These are phyloP conservation scores for Pseudomyrmex gracilis DNA, from an alignment of 1,140 invertebrate genomes.

Conservation along the genomic window DNA sequence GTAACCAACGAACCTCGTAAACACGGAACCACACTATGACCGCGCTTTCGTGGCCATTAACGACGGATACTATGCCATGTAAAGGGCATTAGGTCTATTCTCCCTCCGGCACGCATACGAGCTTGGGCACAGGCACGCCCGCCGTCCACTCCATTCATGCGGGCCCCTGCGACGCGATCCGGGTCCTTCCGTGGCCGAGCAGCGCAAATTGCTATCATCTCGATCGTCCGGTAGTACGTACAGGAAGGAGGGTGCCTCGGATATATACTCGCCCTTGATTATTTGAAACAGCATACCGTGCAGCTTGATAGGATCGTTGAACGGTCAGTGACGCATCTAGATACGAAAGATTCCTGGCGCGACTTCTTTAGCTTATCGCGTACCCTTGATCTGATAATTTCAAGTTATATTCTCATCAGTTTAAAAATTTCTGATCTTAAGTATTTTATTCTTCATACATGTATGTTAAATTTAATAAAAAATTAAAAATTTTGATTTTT, in stretches of 20 bases:
- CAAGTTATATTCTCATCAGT: not conserved
- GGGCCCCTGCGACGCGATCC: slow-evolving; percentile 49
- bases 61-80: slow-evolving; percentile 12
- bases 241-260: slow-evolving; percentile 77
- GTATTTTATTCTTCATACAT: no score
- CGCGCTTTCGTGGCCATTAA: slow-evolving; percentile 41
- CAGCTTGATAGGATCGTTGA: slow-evolving; percentile 39
- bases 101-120: slow-evolving; percentile 39
- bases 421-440: not conserved
- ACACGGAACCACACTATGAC: slow-evolving; percentile 27
- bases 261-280: slow-evolving; percentile 63
- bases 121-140: not conserved
- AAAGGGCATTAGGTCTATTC: slow-evolving; percentile 46
- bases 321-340: slow-evolving; percentile 16
- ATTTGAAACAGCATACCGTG: slow-evolving; percentile 47
- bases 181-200: slow-evolving; percentile 54
- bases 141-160: slow-evolving; percentile 20
- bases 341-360: not conserved
- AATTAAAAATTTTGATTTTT: no score
- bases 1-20: slow-evolving; percentile 25
- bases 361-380: not conserved
- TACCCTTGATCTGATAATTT: not conserved
- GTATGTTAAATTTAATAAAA: no score
- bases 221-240: slow-evolving; percentile 71
- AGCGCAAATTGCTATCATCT: slow-evolving; percentile 81